These are phyloP conservation scores for Prosapia bicincta DNA, from an alignment of 2,888 invertebrate species.

Conservation along the genomic window DNA sequence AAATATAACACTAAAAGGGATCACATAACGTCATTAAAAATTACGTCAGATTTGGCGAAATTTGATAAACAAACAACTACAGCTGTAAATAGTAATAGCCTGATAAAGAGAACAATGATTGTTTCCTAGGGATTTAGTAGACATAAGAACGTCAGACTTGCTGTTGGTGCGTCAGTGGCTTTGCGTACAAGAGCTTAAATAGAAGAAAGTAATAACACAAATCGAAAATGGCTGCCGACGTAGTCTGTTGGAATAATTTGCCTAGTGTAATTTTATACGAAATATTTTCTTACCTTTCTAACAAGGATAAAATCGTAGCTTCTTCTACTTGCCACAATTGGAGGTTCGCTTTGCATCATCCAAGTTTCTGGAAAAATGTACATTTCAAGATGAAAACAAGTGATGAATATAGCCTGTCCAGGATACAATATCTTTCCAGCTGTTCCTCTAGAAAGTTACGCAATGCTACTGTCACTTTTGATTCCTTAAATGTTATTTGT, in stretches of 20 bases:
- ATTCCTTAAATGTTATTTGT: slow-evolving; percentile 43
- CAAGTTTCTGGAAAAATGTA: slow-evolving; percentile 49
- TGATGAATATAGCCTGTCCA: slow-evolving; percentile 44
- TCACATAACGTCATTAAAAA: too few species aligned
- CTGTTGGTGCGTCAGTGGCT: background rate
- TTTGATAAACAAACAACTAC: background rate
- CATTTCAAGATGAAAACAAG: slow-evolving; percentile 44
- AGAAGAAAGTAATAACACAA: background rate
- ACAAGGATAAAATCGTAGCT: slow-evolving; percentile 51
- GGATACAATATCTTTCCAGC: slow-evolving; percentile 45
- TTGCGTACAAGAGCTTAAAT: background rate
- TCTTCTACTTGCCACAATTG: slow-evolving; percentile 56
- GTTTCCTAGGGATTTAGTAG: background rate
- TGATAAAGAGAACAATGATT: background rate
- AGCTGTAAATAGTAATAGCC: background rate
- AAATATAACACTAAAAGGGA: too few species aligned
- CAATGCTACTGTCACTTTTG: slow-evolving; percentile 47
- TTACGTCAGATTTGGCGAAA: background rate
- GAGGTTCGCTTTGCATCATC: slow-evolving; percentile 51
- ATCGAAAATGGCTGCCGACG: slow-evolving; percentile 28
- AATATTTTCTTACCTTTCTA: slow-evolving; percentile 47
- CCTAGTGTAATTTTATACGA: slow-evolving; percentile 50
- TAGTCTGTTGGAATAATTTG: slow-evolving; percentile 46
- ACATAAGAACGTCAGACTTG: background rate
- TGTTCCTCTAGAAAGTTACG: slow-evolving; percentile 47